Base-by-base conservation (phyloP, 2,888 invertebrate species). In the Zygothrica quintamaculata region DNA sequence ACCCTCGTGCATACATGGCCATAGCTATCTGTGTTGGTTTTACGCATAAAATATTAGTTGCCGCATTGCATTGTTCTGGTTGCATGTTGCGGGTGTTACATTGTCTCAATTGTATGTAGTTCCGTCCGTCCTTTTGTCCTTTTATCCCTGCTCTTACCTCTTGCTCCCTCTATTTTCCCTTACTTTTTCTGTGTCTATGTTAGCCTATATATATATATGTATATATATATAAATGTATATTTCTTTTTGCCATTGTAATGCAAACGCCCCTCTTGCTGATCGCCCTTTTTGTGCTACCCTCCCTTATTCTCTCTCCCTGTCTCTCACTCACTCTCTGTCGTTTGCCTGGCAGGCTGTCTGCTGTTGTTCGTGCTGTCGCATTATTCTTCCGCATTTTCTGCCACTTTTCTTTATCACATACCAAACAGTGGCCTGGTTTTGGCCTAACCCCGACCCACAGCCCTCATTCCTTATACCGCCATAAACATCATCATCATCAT, bases 31-130 rank as follows among this genome's bases (percentile, higher is more conserved):
- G 58, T 69, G 52, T 58, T 65, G 71, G 72, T 56, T 58, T 77
- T 74, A 87, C 88, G 85, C 88, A 85, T 85, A 86, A 88, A 78
- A 88, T 84, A 85, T 85, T 85, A 74, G 78, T 72, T 76, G 81
- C 65, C 68, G 87, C 78, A 80, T 72, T 82, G 86, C 87, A 82
- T 87, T 84, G 87, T 78, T 70, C 62, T 65, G 61, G 57, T 68
- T 66, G 47, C 84, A 58, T 72, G 69, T 84, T 71, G 85, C 73
- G 82, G 87, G 86, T 67, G 82, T 71, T 82, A 82, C 79, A 85
- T 86, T 85, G 82, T 78, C 65, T 74, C 74, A 68, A 74, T 62
- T 71, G 67, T 72, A 44, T 37, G 39, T 47, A 11, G 16, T 9
- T 26, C 36, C 15, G 36, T 5, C 13, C n/a, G 8, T 36, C 36